Evolutionary conservation across 2,113 vertebrate genomes (phyloP), one percentile per base, ranked within the genome.

Genomic region (Plecotus auritus): DNA sequence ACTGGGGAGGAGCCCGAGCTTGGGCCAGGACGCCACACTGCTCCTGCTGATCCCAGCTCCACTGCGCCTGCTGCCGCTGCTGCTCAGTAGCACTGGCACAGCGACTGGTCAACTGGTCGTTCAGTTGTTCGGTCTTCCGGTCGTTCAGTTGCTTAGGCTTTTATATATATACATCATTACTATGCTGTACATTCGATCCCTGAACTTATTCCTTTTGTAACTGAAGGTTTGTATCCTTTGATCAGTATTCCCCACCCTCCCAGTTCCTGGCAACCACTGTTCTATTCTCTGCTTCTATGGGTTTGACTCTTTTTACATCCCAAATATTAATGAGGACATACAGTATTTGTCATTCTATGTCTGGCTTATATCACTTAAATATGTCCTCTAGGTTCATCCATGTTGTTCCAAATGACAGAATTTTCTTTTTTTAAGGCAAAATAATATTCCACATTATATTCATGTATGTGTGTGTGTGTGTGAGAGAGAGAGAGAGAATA

Each of bases 181-280:
- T 56, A 18, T 35, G 4, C 47, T 92, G 2, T 70, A 59, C 23
- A 13, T 70, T 78, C 30, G 30, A 32, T 70, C 4, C 47, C 9
- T 78, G 30, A 32, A 59, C 4, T 85, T 69, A 56, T 47, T 86
- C 26, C 16, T 51, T 51, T 51, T 51, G 51, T 51, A 51, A 51
- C 51, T 51, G 51, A 51, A 51, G 51, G 51, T 51, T 51, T 51
- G 4, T 51, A 51, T 30, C 37, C 11, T 77, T 76, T 77, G 72
- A 28, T 5, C 6, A 66, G 4, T 26, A 42, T 67, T 23, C 0
- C 37, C 12, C 5, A 37, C 4, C 7, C 1, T 28, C 6, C 1
- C 28, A 76, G 35, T 67, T 7, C 45, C 7, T 76, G 81, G n/a
- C 7, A 77, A 26, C 28, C 3, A 45, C 6, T 78, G 16, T 66